These are phyloP conservation scores for Stictocephala bisonia DNA, from an alignment of 2,888 invertebrate species.

Conservation along the genomic window DNA sequence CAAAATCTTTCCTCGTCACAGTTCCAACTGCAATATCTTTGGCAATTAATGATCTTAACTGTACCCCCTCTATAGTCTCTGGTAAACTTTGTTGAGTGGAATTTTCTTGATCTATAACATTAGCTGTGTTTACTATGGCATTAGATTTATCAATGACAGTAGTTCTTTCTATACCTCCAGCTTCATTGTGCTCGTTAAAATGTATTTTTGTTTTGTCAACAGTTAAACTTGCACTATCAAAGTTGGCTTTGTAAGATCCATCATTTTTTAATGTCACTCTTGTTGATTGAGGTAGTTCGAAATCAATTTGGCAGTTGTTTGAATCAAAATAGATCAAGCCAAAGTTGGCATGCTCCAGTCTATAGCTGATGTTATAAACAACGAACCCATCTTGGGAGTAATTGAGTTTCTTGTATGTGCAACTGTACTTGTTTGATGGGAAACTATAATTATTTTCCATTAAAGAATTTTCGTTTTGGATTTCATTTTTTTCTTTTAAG, in stretches of 20 bases:
- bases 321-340: background rate
- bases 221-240: background rate
- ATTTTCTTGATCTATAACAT: too few species aligned
- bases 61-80: too few species aligned
- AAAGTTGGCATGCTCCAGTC: constrained; percentile 35
- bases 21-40: too few species aligned
- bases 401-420: constrained; percentile 2
- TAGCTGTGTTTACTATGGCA: too few species aligned
- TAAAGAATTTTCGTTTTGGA: too few species aligned
- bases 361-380: constrained; percentile 19
- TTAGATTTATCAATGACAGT: background rate
- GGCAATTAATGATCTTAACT: too few species aligned
- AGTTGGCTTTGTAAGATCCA: background rate
- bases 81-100: too few species aligned
- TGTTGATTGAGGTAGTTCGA: background rate
- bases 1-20: too few species aligned
- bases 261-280: background rate
- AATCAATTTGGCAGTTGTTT: background rate
- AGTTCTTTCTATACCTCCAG: background rate
- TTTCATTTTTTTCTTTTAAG: too few species aligned
- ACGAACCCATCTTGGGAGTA: constrained; percentile 23
- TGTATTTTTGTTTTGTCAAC: background rate
- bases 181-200: background rate
- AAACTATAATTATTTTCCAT: too few species aligned
- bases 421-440: too few species aligned